Evolutionary conservation across 1,140 invertebrate species (phyloP), one percentile per base, ranked within the genome.

Genomic region (Aphis gossypii): DNA sequence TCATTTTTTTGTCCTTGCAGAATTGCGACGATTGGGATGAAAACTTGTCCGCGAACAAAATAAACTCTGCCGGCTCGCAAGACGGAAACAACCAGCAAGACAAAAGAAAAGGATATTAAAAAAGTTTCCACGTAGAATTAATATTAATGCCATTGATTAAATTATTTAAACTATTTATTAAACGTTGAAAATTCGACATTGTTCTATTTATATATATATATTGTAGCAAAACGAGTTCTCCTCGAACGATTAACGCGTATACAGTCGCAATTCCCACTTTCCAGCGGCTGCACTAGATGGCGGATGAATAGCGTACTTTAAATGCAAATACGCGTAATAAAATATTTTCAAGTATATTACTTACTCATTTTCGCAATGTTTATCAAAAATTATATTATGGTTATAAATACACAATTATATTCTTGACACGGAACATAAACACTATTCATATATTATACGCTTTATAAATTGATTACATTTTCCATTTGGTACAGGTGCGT

Each of bases 1-100:
- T 83, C 8, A 48, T 46, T n/a, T 94, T 48, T 94, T 87, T 60
- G 90, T 48, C n/a, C 6, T 89, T 83, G 54, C 38, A 94, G 94
- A 94, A 94, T 44, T 94, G 94, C 54, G 94, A 94, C 41, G 94
- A 94, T 76, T 94, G 94, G 94, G 91, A 94, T 35, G 93, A 93
- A 93, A 89, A 30, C 25, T 44, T 23, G 14, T 60, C 41, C 8
- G 21, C 9, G n/a, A 93, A 48, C 56, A 84, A 44, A 88, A 48
- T 60, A 8, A 76, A 68, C 20, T 48, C 20, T 5, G n/a, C 30
- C 4, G n/a, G 60, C 30, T 5, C n/a, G 30, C 86, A 82, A 41
- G 56, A 51, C 2, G 86, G 56, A 54, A 86, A 41, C 20, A 60
- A 48, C 44, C 92, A 83, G 20, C 44, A 46, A 41, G 68, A 93